A percentile compares a stretch with the other conserved stretches of the same genome.
Evolutionary conservation across 2,888 invertebrate genomes (phyloP).

Genomic region (Meandrusa payeni): DNA sequence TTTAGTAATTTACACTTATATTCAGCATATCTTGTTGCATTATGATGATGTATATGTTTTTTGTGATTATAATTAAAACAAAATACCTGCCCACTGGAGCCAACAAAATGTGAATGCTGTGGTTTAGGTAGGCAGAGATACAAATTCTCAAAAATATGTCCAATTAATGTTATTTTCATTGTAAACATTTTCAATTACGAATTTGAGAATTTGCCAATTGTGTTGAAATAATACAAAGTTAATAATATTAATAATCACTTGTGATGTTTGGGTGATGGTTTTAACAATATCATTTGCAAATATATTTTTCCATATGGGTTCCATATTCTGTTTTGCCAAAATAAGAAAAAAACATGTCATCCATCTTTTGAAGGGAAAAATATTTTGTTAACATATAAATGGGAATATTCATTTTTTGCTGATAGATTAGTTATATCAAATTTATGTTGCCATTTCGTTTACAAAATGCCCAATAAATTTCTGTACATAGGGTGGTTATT

Average conservation of each 20-base stretch:
- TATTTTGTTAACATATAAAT: too few relatives aligned
- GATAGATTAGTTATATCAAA: too few relatives aligned
- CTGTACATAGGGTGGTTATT: conserved; percentile 37
- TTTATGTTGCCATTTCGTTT: conserved; percentile 8
- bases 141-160: conserved; percentile 30
- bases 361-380: too few relatives aligned
- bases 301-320: conserved; percentile 31
- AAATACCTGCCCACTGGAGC: conserved; percentile 27
- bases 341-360: conserved; percentile 3
- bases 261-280: conserved; percentile 71
- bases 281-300: conserved; percentile 66
- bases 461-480: conserved; percentile 1
- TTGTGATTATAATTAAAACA: conserved; percentile 3
- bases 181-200: too few relatives aligned
- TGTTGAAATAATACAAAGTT: conserved; percentile 31
- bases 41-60: conserved; percentile 14
- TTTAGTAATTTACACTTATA: too few relatives aligned
- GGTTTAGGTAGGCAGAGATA: conserved; percentile 26
- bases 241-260: conserved; percentile 44
- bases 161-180: too few relatives aligned
- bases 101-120: conserved; percentile 26
- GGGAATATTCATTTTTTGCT: too few relatives aligned
- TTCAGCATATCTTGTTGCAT: conserved; percentile 7
- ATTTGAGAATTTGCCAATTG: conserved; percentile 36
- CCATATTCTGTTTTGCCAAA: too few relatives aligned